phyloP scores from a whole-genome alignment of 53 echinoderm and acorn worm species.

The Paelopatides confundens region DNA sequence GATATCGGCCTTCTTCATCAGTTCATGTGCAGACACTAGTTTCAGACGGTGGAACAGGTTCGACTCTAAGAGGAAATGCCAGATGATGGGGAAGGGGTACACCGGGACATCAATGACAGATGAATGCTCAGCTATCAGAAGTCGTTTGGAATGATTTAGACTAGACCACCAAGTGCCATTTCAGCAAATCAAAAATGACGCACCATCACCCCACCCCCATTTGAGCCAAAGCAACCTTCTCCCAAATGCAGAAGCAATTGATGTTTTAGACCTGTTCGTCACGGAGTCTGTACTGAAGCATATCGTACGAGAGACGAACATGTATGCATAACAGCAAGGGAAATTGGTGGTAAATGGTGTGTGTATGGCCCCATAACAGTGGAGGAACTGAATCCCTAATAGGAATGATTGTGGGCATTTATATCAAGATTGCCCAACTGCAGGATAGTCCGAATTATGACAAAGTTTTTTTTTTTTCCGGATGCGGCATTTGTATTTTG shows the following conservation, averaged over 20 bases:
- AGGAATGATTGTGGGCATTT: slow-evolving; percentile 7
- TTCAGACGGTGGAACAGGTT: not conserved
- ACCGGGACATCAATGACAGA: not conserved
- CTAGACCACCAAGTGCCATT: slow-evolving; percentile 10
- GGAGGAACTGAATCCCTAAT: not conserved
- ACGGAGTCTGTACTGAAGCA: not conserved
- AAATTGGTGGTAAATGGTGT: not conserved
- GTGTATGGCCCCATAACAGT: not conserved
- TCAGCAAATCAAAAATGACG: not conserved
- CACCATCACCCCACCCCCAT: not conserved
- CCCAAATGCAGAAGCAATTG: not conserved
- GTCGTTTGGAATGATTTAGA: not conserved
- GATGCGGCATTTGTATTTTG: slow-evolving; percentile 10
- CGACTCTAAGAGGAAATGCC: not conserved
- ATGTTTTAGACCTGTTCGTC: not conserved
- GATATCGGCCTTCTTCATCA: not conserved
- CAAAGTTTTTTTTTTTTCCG: not conserved
- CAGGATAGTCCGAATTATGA: not conserved
- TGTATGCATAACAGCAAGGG: not conserved
- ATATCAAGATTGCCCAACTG: not conserved
- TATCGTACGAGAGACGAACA: not conserved
- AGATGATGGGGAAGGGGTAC: not conserved
- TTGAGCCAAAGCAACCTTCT: not conserved
- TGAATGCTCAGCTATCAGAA: not conserved
- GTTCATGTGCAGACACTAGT: not conserved